Conservation (phyloP, 2,797 vertebrate genomes). For the Enteromius afrohamiltoni region DNA sequence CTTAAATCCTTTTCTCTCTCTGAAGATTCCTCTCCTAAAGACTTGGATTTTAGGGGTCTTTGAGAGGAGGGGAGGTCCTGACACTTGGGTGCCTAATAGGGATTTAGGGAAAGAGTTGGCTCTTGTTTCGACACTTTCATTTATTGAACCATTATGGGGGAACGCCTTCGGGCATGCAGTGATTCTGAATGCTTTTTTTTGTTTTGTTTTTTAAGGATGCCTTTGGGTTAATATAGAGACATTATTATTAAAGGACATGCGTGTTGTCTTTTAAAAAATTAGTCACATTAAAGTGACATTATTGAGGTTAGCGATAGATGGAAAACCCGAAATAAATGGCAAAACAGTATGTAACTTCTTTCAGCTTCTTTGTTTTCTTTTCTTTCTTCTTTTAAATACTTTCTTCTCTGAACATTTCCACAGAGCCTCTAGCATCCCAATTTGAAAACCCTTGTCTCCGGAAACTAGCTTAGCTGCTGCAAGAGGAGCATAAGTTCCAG, state of each 20-base stretch:
- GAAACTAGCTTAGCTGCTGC: not conserved
- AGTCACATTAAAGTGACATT: not conserved
- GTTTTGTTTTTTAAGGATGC: conserved; percentile 17
- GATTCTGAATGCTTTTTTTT: not conserved
- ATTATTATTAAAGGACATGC: conserved; percentile 10
- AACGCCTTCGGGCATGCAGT: not conserved
- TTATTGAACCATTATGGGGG: conserved; percentile 13
- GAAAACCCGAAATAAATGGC: not conserved
- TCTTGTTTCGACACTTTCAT: conserved; percentile 3
- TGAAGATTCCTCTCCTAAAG: conserved; percentile 10
- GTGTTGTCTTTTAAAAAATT: conserved; percentile 16
- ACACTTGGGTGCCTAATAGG: conserved; percentile 11
- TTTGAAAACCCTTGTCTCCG: not conserved
- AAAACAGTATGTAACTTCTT: not conserved
- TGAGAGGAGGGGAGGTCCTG: conserved; percentile 39
- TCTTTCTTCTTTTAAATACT: not conserved
- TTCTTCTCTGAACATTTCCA: not conserved
- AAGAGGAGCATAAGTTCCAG: conserved; percentile 2
- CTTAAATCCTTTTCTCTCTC: conserved; percentile 21
- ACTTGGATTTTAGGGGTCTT: conserved; percentile 9
- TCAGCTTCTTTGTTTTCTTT: not conserved
- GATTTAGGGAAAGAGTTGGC: not conserved
- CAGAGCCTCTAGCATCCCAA: not conserved
- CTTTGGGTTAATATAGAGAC: not conserved
- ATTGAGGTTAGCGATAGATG: not conserved